Conservation (phyloP, 1,140 invertebrate species). For the Camponotus pennsylvanicus region DNA sequence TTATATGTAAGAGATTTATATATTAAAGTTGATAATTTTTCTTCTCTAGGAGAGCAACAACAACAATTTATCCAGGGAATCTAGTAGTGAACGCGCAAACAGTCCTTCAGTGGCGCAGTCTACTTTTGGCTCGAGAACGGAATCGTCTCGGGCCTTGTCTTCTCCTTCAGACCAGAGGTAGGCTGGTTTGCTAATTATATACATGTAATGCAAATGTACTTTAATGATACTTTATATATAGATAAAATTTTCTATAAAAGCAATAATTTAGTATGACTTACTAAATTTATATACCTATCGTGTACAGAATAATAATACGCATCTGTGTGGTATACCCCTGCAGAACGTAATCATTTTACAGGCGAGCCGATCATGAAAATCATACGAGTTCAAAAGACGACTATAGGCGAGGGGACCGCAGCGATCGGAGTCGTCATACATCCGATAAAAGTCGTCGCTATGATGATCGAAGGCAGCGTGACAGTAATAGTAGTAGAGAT, state of each 20-base stretch:
- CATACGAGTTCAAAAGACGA: slow-evolving; percentile 80
- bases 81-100: slow-evolving; percentile 77
- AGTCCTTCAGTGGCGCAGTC: slow-evolving; percentile 68
- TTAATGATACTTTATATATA: not conserved
- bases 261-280: not conserved
- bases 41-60: slow-evolving; percentile 85
- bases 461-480: slow-evolving; percentile 79
- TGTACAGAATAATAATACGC: slow-evolving; percentile 84
- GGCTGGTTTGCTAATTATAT: slow-evolving; percentile 78
- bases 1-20: slow-evolving; percentile 38
- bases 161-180: slow-evolving; percentile 84
- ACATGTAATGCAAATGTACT: not conserved
- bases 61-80: slow-evolving; percentile 83
- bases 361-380: slow-evolving; percentile 83
- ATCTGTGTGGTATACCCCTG: slow-evolving; percentile 87
- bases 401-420: slow-evolving; percentile 76
- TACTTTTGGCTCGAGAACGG: slow-evolving; percentile 64
- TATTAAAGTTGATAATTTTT: slow-evolving; percentile 69
- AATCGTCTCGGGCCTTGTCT: slow-evolving; percentile 68
- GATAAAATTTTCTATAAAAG: slow-evolving; percentile 6
- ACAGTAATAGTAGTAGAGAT: slow-evolving; percentile 79
- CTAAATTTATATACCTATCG: slow-evolving; percentile 46
- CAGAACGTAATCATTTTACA: slow-evolving; percentile 87
- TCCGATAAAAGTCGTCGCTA: slow-evolving; percentile 76
- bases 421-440: slow-evolving; percentile 72